Conservation (phyloP, 2,888 invertebrate genomes). For the Syrphus vitripennis region DNA sequence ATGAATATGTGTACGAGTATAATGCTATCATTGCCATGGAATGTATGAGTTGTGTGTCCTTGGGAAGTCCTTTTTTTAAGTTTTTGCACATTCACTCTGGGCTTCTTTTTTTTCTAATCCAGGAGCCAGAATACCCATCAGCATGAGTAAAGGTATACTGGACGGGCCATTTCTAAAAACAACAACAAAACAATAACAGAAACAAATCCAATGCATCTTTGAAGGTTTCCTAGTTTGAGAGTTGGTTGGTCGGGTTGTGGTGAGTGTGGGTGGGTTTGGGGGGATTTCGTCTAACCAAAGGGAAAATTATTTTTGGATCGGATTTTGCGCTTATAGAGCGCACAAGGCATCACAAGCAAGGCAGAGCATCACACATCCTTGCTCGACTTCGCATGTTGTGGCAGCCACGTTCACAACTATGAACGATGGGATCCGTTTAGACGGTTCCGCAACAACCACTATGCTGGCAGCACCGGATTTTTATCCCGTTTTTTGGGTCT, state of each 20-base stretch:
- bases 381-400: conserved; percentile 34
- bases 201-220: conserved; percentile 44
- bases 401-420: conserved; percentile 62
- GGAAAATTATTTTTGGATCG: conserved; percentile 67
- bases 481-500: conserved; percentile 74
- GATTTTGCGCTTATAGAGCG: conserved; percentile 70
- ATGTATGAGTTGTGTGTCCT: conserved; percentile 54
- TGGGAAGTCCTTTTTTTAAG: conserved; percentile 49
- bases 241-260: conserved; percentile 46
- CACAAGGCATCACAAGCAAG: conserved; percentile 30
- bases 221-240: conserved; percentile 61
- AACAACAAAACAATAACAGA: conserved; percentile 22
- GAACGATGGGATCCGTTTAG: conserved; percentile 61
- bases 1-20: background rate
- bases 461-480: conserved; percentile 64
- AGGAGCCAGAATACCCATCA: background rate
- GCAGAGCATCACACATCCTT: conserved; percentile 46
- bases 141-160: conserved; percentile 2
- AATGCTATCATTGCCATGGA: background rate
- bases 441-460: conserved; percentile 52
- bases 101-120: conserved; percentile 41
- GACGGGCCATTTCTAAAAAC: conserved; percentile 14
- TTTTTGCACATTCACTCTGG: conserved; percentile 30
- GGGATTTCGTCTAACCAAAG: conserved; percentile 59
- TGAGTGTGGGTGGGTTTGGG: conserved; percentile 28